Percentiles rank a stretch among this genome's conserved stretches.
phyloP scores from a whole-genome alignment of 2,888 invertebrate genomes.

The Chrysotoxum bicinctum region DNA sequence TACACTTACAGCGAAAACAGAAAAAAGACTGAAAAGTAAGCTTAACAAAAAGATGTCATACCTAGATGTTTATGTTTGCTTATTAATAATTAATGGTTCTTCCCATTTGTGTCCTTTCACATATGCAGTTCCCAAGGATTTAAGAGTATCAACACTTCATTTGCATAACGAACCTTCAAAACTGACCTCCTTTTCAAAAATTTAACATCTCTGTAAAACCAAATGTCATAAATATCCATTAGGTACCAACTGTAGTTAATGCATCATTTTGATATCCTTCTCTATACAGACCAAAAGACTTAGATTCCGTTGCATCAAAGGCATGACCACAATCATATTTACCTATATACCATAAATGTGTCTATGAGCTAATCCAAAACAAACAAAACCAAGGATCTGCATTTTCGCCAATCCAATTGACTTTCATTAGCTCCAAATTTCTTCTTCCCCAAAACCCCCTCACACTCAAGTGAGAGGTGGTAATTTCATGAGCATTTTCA shows the following conservation, averaged over 20 bases:
- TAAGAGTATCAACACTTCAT: background rate
- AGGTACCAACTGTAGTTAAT: background rate
- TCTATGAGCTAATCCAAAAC: background rate
- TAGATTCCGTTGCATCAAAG: background rate
- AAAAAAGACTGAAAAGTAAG: too few relatives aligned
- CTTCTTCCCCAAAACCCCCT: background rate
- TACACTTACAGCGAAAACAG: too few relatives aligned
- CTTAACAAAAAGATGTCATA: too few relatives aligned
- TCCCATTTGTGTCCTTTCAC: background rate
- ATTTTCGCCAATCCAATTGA: slow-evolving; percentile 35
- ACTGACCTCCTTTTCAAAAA: background rate
- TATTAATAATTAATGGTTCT: background rate
- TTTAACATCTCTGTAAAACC: background rate
- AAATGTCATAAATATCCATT: background rate
- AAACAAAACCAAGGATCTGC: slow-evolving; percentile 28
- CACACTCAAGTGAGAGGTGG: slow-evolving; percentile 10
- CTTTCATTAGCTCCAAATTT: slow-evolving; percentile 18
- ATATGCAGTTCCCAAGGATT: background rate
- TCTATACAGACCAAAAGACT: background rate
- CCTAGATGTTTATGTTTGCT: background rate
- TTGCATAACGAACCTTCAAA: background rate
- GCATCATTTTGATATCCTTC: slow-evolving; percentile 14
- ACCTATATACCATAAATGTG: background rate
- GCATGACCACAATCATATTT: slow-evolving; percentile 44
- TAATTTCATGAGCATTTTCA: slow-evolving; percentile 53